Conservation (phyloP, 2,888 invertebrate genomes). For the Scaptomyza cyrtandrae region DNA sequence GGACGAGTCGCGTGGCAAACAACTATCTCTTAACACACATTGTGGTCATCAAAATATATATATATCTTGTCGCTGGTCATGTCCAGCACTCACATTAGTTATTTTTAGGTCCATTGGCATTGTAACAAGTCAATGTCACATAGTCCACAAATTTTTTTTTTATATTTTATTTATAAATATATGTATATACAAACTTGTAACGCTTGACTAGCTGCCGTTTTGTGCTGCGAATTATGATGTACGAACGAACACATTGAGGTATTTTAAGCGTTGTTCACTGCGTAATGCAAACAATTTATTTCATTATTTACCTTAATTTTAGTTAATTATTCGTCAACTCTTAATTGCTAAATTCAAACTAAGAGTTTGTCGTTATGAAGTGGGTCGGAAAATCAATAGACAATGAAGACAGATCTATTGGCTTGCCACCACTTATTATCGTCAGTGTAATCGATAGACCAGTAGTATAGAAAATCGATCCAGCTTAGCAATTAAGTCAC, state of each 20-base stretch:
- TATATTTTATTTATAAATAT: slow-evolving; percentile 67
- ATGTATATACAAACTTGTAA: slow-evolving; percentile 16
- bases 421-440: slow-evolving; percentile 39
- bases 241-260: not conserved
- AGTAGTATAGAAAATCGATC: slow-evolving; percentile 20
- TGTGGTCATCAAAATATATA: slow-evolving; percentile 32
- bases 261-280: not conserved
- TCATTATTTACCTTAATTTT: slow-evolving; percentile 41
- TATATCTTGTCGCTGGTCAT: slow-evolving; percentile 18
- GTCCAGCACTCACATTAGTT: slow-evolving; percentile 47
- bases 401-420: slow-evolving; percentile 23
- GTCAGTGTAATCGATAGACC: not conserved
- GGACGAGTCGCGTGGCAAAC: slow-evolving; percentile 18
- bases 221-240: not conserved
- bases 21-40: slow-evolving; percentile 7
- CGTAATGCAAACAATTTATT: not conserved
- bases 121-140: slow-evolving; percentile 73
- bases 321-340: slow-evolving; percentile 46
- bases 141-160: slow-evolving; percentile 47
- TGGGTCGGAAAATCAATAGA: slow-evolving; percentile 62
- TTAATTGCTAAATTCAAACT: slow-evolving; percentile 71
- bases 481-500: not conserved
- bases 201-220: slow-evolving; percentile 14
- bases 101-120: slow-evolving; percentile 66
- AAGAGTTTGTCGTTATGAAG: slow-evolving; percentile 71